These are phyloP conservation scores for Brachionus sp. DNA, from an alignment of 1,140 invertebrate species.

Conservation along the genomic window DNA sequence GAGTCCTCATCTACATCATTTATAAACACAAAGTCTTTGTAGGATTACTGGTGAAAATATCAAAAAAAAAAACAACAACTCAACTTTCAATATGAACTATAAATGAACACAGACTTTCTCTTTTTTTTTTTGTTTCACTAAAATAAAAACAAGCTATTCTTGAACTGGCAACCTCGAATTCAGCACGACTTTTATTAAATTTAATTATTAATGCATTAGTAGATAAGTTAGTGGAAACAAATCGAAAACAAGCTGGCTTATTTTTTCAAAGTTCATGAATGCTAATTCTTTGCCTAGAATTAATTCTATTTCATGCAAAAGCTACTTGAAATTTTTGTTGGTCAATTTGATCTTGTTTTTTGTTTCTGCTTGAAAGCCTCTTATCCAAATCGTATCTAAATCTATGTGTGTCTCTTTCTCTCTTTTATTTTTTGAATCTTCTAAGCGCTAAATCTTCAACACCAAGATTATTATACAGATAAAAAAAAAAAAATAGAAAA, in stretches of 20 bases:
- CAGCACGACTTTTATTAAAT: conserved; percentile 1
- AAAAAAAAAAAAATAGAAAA: background rate
- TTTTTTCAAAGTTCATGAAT: background rate
- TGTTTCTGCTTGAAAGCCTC: background rate
- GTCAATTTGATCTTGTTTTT: background rate
- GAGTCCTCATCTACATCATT: conserved; percentile 43
- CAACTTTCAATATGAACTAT: background rate
- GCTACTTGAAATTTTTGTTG: conserved; percentile 14
- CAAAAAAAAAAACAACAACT: background rate
- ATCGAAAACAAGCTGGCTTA: conserved; percentile 1
- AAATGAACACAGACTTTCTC: background rate
- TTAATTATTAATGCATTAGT: conserved; percentile 34
- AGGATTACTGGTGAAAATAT: background rate
- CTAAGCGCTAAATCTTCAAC: background rate
- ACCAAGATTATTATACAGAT: background rate
- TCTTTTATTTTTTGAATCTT: background rate
- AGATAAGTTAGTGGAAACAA: conserved; percentile 32
- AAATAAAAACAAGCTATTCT: background rate
- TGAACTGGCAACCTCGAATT: background rate
- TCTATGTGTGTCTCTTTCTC: background rate
- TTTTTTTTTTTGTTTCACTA: background rate
- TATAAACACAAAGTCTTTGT: conserved; percentile 8
- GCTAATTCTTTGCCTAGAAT: background rate
- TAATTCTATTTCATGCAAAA: conserved; percentile 38
- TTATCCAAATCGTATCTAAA: background rate